A percentile compares a stretch with the other conserved stretches of the same genome.
Conservation (phyloP, 2,113 vertebrate genomes). For the Zapus hudsonius region DNA sequence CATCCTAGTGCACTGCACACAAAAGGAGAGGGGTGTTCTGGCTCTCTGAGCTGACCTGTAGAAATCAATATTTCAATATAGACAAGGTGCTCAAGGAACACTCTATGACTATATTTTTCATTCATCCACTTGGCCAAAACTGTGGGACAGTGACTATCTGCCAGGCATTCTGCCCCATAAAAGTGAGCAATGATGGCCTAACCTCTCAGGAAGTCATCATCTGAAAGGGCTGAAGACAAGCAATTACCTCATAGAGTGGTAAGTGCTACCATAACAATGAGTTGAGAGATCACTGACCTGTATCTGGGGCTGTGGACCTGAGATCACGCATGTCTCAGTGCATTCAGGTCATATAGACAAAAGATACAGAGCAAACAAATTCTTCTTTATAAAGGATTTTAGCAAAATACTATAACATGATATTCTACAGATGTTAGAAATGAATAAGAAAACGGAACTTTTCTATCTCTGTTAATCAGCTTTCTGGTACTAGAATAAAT, state of each 20-base stretch:
- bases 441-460: background rate
- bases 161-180: background rate
- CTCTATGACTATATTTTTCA: background rate
- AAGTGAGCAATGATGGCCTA: background rate
- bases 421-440: background rate
- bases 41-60: background rate
- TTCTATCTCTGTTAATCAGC: background rate
- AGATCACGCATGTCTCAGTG: background rate
- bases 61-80: background rate
- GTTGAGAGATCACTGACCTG: background rate
- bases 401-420: background rate
- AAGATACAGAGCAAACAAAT: background rate
- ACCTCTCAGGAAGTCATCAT: background rate
- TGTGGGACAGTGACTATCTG: background rate
- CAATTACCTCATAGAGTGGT: background rate
- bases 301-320: background rate
- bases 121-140: background rate
- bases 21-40: background rate
- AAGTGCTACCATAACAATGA: background rate
- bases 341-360: rapidly evolving
- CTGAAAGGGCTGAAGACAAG: background rate
- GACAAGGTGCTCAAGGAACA: too few species aligned
- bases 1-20: background rate
- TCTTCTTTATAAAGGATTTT: background rate
- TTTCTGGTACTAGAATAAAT: background rate